Evolutionary conservation across 2,113 vertebrate species (phyloP), one percentile per base, ranked within the genome.

Genomic region (Naja naja): DNA sequence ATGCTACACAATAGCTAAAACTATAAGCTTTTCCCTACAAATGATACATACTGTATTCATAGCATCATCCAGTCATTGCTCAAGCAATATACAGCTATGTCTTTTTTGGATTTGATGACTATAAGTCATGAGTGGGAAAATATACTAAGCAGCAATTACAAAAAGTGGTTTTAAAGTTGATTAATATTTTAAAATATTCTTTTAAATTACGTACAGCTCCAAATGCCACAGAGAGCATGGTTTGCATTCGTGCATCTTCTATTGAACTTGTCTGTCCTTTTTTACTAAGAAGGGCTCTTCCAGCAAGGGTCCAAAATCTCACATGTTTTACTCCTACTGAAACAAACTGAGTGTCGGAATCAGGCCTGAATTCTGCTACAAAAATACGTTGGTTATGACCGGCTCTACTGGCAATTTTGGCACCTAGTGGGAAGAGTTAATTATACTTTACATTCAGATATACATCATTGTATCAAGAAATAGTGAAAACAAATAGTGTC

Each of bases 321-420:
- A 99, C 99, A 0, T 99, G 99, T 47, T 99, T 99, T n/a, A 99
- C 98, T 89, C 99, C 99, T 96, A 99, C 99, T 5, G 99, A 99
- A 96, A 99, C 99, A 97, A 99, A 99, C 97, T 99, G 98, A 6
- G 98, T 99, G 95, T 99, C 99, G 0, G 99, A 99, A 96, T 99
- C 99, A 0, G 99, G 99, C 7, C 99, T 98, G 97, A 99, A 99
- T 97, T 99, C 99, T 4, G 99, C 99, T 97, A 99, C 99, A 97
- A 99, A 99, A 96, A 99, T 99, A 91, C 99, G 98, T 94, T 99
- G 98, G 91, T 97, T 98, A 95, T 99, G 99, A 91, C 99, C 99
- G 23, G 98, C 97, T 95, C 98, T 97, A 96, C 98, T 99, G 95
- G 99, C 99, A 95, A 99, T 98, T 98, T 98, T 99, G 98, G 98